Percentiles rank a stretch among this genome's conserved stretches.
These are phyloP conservation scores for Eurystomus gularis DNA, from an alignment of 2,113 vertebrate genomes.

Conservation along the genomic window DNA sequence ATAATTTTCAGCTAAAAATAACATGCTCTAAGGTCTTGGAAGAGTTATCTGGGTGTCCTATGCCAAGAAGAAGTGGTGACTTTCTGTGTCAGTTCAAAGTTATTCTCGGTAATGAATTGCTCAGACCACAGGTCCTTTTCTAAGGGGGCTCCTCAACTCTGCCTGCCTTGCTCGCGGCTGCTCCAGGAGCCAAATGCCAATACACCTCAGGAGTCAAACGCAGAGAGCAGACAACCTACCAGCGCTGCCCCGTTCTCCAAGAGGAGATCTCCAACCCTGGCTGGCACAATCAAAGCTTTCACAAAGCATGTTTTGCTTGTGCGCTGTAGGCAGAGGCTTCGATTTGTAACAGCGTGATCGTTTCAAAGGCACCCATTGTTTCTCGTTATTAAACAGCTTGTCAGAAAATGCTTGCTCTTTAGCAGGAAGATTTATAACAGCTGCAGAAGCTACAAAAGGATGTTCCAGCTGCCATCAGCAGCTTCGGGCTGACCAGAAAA, in stretches of 20 bases:
- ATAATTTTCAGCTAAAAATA: slow-evolving; percentile 14
- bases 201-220: neutral
- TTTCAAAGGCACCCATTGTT: neutral
- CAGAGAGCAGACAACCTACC: neutral
- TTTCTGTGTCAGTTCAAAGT: slow-evolving; percentile 21
- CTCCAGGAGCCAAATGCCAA: neutral
- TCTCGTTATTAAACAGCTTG: neutral
- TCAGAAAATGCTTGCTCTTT: neutral
- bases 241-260: neutral
- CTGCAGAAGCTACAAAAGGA: neutral
- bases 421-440: neutral
- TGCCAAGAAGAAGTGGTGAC: neutral
- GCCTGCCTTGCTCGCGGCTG: neutral
- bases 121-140: neutral
- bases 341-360: accelerated
- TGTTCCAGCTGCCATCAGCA: neutral
- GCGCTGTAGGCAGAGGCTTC: neutral
- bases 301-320: neutral
- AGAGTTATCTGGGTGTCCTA: neutral
- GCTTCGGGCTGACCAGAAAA: neutral
- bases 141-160: neutral
- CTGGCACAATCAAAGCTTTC: neutral
- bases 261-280: neutral
- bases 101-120: neutral
- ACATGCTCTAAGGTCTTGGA: neutral